Percentiles rank a stretch among this genome's conserved stretches.
Conservation (phyloP, 2,888 invertebrate genomes). For the Agrochola circellaris region DNA sequence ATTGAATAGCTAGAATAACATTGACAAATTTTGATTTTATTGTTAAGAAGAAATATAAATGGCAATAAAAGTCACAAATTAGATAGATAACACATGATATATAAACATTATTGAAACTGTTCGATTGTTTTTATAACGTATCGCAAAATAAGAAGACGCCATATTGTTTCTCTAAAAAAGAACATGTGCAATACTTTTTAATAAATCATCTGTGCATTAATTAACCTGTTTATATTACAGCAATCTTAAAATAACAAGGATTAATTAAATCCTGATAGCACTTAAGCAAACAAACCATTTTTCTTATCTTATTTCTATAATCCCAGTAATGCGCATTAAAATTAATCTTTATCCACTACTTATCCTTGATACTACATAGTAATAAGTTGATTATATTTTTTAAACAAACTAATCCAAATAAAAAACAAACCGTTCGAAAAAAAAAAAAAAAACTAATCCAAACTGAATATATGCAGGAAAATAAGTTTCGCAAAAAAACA, state of each 20-base stretch:
- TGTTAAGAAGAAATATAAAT: conserved; percentile 1
- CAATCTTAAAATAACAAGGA: conserved; percentile 5
- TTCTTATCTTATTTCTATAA: conserved; percentile 34
- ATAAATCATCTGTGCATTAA: conserved; percentile 17
- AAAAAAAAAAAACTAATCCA: background rate
- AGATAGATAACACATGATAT: conserved; percentile 16
- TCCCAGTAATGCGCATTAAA: conserved; percentile 47
- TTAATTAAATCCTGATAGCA: conserved; percentile 16
- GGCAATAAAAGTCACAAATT: conserved; percentile 1
- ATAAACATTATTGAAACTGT: background rate
- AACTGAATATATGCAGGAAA: background rate
- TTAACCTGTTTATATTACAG: background rate
- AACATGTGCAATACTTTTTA: background rate
- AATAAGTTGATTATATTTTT: conserved; percentile 4
- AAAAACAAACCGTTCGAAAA: no score
- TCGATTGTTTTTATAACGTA: background rate
- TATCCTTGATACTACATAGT: conserved; percentile 8
- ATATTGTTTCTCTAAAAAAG: background rate
- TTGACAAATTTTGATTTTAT: conserved; percentile 3
- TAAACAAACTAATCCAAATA: background rate
- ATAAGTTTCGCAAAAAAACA: background rate
- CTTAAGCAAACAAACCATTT: conserved; percentile 8
- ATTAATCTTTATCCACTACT: conserved; percentile 34
- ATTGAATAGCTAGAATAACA: conserved; percentile 11
- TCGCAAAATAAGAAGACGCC: background rate